phyloP scores from a whole-genome alignment of 1,140 invertebrate species.

The Wasmannia auropunctata region DNA sequence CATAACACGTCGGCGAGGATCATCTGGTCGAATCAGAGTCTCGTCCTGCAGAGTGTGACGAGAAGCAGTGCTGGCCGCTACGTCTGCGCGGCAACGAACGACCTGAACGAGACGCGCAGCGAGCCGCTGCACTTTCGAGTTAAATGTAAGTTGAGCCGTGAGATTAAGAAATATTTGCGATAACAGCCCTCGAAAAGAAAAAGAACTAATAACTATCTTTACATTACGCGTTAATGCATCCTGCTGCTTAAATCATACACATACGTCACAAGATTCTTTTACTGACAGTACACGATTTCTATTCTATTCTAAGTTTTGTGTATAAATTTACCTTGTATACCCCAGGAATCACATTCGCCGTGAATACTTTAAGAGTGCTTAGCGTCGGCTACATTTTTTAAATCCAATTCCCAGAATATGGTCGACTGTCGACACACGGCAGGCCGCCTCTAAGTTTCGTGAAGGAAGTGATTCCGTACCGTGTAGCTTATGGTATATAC shows the following conservation, averaged over 20 bases:
- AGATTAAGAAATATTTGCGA: not conserved
- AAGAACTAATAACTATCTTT: not conserved
- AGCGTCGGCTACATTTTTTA: conserved; percentile 80
- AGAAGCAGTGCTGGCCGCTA: conserved; percentile 87
- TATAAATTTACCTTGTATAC: not conserved
- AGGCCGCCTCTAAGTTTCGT: not conserved
- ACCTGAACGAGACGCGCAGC: conserved; percentile 86
- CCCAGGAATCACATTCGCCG: conserved; percentile 56
- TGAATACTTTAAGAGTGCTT: conserved; percentile 81
- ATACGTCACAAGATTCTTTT: not conserved
- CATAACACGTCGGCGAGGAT: conserved; percentile 88
- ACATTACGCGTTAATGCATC: not conserved
- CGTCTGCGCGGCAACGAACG: conserved; percentile 87
- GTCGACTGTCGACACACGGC: conserved; percentile 48
- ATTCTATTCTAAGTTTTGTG: not conserved
- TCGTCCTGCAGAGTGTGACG: conserved; percentile 88
- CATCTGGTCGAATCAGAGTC: conserved; percentile 88
- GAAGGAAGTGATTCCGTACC: conserved; percentile 36
- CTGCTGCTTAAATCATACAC: not conserved
- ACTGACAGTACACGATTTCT: not conserved
- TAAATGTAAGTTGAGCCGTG: conserved; percentile 87
- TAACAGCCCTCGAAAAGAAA: not conserved
- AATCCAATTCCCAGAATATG: conserved; percentile 78
- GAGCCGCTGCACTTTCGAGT: conserved; percentile 87
- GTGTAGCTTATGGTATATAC: not conserved